Evolutionary conservation across 2,888 invertebrate species (phyloP).

Genomic region (Cryptops parisi): DNA sequence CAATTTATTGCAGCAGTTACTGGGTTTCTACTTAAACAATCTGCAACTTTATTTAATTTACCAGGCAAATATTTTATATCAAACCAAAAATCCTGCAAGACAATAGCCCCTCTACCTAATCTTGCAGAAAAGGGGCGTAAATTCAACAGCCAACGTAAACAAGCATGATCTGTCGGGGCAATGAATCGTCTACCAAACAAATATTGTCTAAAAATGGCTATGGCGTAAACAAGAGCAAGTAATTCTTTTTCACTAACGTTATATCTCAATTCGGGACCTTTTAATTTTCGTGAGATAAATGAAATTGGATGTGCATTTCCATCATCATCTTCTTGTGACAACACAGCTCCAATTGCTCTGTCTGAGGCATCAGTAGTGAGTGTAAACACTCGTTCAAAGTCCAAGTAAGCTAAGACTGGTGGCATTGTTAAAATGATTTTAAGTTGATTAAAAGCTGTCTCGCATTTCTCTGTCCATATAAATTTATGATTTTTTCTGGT

Average conservation of each 20-base stretch:
- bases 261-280: not conserved
- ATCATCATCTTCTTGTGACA: not conserved
- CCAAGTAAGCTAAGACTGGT: not conserved
- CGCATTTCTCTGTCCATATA: not conserved
- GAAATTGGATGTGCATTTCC: not conserved
- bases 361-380: not conserved
- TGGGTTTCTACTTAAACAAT: too few relatives aligned
- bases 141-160: too few relatives aligned
- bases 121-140: too few relatives aligned
- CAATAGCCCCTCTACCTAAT: too few relatives aligned
- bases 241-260: not conserved
- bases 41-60: too few relatives aligned
- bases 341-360: not conserved
- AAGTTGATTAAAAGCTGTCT: not conserved
- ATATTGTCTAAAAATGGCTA: not conserved
- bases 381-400: not conserved
- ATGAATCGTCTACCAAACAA: too few relatives aligned
- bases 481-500: not conserved
- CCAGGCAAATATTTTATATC: too few relatives aligned
- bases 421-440: not conserved
- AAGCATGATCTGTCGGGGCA: too few relatives aligned
- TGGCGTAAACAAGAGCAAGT: not conserved
- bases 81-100: too few relatives aligned
- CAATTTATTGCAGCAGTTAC: too few relatives aligned
- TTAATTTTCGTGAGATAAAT: not conserved